These are phyloP conservation scores for Gobiocypris rarus DNA, from an alignment of 2,113 vertebrate species.

Conservation along the genomic window DNA sequence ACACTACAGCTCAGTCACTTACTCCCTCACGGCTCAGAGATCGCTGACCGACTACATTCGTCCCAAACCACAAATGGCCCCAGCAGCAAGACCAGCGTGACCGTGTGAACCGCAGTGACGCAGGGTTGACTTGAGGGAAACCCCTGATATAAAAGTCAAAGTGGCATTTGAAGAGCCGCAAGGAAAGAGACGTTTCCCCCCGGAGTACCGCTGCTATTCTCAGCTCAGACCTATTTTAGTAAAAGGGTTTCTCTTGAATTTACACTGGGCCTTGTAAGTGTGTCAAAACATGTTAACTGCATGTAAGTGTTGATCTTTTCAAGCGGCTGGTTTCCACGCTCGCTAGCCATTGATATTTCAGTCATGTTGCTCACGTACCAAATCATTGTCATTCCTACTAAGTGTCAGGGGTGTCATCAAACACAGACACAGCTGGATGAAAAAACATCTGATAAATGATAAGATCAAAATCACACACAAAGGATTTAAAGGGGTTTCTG, in stretches of 20 bases:
- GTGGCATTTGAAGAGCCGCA: conserved; percentile 1
- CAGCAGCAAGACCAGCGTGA: background rate
- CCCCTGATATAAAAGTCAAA: conserved; percentile 19
- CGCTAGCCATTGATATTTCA: conserved; percentile 15
- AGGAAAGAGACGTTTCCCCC: background rate
- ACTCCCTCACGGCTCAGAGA: background rate
- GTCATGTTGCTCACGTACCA: conserved; percentile 17
- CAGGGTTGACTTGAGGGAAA: conserved; percentile 28
- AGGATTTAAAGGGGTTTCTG: background rate
- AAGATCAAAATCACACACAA: background rate
- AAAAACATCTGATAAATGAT: background rate
- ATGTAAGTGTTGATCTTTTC: conserved; percentile 1
- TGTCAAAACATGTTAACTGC: conserved; percentile 52
- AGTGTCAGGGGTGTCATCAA: background rate
- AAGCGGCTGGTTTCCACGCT: background rate
- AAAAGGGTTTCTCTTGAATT: conserved; percentile 35
- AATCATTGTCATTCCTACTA: background rate
- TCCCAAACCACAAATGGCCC: conserved; percentile 36
- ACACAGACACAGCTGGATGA: conserved; percentile 1
- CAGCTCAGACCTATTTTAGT: conserved; percentile 55
- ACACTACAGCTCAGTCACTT: conserved; percentile 11
- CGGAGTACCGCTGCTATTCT: conserved; percentile 11
- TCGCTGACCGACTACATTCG: background rate
- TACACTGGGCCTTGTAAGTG: conserved; percentile 51
- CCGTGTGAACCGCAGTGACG: conserved; percentile 26